Evolutionary conservation across 2,888 invertebrate genomes (phyloP).

Genomic region (Spodoptera littoralis): DNA sequence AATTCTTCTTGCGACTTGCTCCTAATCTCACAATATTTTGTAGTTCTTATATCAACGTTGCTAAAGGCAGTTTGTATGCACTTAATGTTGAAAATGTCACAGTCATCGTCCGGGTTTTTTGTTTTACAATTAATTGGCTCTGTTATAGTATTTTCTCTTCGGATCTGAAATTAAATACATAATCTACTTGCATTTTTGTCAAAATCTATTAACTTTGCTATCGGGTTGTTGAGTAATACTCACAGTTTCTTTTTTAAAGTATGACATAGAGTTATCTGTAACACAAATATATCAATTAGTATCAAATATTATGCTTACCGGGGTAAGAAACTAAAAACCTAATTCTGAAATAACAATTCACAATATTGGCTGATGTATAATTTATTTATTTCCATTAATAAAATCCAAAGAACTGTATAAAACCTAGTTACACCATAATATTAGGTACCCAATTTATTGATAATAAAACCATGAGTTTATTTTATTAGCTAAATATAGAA

Average conservation of each 20-base stretch:
- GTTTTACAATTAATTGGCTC: neutral
- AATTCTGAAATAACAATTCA: neutral
- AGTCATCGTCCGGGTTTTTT: conserved; percentile 9
- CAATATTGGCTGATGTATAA: no score
- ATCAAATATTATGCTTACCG: conserved; percentile 24
- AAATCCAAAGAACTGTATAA: neutral
- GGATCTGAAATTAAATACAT: conserved; percentile 36
- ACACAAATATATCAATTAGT: conserved; percentile 32
- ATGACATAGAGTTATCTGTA: conserved; percentile 22
- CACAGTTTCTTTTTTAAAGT: conserved; percentile 32
- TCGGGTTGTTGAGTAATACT: conserved; percentile 8
- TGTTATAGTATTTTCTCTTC: neutral
- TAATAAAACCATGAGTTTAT: no score
- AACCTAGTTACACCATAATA: no score
- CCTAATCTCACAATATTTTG: conserved; percentile 10
- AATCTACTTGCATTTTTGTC: conserved; percentile 49
- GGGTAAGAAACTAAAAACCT: neutral
- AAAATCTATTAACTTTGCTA: neutral
- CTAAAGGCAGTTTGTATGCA: conserved; percentile 37
- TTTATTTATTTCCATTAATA: no score
- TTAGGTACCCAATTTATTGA: no score
- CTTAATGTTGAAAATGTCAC: conserved; percentile 26
- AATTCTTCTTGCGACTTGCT: conserved; percentile 45
- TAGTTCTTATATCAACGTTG: conserved; percentile 24
- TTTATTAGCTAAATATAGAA: no score